These are phyloP conservation scores for Aldabrachelys gigantea DNA, from an alignment of 2,113 vertebrate genomes.

Conservation along the genomic window DNA sequence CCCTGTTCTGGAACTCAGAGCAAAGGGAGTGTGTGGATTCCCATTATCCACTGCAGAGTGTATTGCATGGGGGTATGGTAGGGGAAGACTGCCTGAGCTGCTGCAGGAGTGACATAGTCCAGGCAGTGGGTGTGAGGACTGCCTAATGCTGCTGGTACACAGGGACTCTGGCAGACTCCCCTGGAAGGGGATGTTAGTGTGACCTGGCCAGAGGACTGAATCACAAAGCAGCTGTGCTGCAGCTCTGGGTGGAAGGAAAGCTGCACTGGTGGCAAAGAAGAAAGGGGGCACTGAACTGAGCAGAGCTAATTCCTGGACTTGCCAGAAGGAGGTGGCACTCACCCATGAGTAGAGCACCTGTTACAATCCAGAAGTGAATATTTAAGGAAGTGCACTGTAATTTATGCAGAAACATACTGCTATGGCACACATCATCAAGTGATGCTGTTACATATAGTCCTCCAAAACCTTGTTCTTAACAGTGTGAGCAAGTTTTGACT, in stretches of 20 bases:
- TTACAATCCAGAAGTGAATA: neutral
- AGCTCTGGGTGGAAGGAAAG: neutral
- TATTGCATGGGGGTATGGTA: too few species aligned
- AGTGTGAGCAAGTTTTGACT: constrained; percentile 30
- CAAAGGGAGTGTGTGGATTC: neutral
- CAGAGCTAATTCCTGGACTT: neutral
- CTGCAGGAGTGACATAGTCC: too few species aligned
- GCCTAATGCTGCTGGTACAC: neutral
- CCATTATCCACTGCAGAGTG: neutral
- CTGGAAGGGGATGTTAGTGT: neutral
- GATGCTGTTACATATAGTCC: constrained; percentile 51
- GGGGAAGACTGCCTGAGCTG: neutral
- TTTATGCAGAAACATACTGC: constrained; percentile 61
- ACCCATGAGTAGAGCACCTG: neutral
- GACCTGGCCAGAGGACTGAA: neutral
- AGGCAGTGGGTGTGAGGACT: neutral
- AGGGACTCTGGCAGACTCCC: too few species aligned
- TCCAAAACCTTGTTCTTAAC: neutral
- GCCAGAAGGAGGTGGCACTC: neutral
- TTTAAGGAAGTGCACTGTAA: constrained; percentile 49
- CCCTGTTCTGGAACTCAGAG: neutral
- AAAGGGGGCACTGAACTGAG: neutral
- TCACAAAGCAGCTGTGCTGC: neutral
- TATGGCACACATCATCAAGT: constrained; percentile 60
- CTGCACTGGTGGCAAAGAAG: neutral